phyloP scores from a whole-genome alignment of 2,113 vertebrate genomes.

The Elgaria multicarinata region DNA sequence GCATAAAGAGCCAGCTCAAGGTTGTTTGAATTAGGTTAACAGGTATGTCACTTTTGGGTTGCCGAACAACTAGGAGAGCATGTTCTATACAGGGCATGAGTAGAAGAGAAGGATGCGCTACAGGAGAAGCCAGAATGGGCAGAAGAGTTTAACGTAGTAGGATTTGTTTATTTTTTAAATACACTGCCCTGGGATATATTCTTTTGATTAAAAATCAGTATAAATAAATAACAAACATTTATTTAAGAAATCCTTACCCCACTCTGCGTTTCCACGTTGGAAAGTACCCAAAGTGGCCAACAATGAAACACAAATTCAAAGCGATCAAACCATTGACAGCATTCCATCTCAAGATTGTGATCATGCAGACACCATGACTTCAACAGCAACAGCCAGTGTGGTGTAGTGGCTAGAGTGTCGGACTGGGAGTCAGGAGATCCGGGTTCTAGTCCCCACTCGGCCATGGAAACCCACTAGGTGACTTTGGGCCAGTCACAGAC shows the following conservation, averaged over 20 bases:
- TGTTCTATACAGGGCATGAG: not conserved
- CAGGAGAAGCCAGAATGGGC: not conserved
- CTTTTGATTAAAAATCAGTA: not conserved
- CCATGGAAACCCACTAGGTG: too few relatives aligned
- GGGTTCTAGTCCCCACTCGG: too few relatives aligned
- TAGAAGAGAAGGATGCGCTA: not conserved
- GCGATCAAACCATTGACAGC: not conserved
- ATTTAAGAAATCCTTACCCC: not conserved
- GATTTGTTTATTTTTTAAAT: not conserved
- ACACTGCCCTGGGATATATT: not conserved
- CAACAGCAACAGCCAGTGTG: too few relatives aligned
- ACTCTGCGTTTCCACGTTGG: not conserved
- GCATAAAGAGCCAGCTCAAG: not conserved
- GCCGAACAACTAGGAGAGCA: not conserved
- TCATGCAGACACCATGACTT: too few relatives aligned
- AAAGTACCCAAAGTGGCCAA: not conserved
- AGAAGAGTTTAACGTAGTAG: rapidly evolving
- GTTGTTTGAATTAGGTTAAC: not conserved
- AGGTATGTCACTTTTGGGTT: not conserved
- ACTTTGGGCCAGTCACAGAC: too few relatives aligned
- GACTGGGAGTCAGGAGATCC: too few relatives aligned
- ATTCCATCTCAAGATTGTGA: too few relatives aligned
- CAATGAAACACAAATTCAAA: not conserved
- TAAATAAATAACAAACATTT: not conserved
- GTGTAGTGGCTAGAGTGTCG: too few relatives aligned